phyloP scores from a whole-genome alignment of 2,888 invertebrate species.

The Gisinianus flammeolus region DNA sequence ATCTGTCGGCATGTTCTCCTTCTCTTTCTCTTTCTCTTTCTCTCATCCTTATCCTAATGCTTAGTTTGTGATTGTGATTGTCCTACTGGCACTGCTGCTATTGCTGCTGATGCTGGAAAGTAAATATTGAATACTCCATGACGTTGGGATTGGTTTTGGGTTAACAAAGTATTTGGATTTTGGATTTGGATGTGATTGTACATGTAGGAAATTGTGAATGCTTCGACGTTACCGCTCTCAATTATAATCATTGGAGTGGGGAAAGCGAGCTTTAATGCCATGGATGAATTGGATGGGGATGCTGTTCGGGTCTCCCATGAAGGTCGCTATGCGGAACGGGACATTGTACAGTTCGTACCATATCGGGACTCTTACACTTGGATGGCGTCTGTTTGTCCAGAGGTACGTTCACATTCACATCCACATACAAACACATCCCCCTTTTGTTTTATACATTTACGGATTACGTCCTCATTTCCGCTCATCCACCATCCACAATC shows the following conservation, averaged over 20 bases:
- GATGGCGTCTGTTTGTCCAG: conserved; percentile 55
- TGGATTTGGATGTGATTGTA: neutral
- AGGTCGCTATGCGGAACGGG: conserved; percentile 64
- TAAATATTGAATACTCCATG: too few relatives aligned
- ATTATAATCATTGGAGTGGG: conserved; percentile 69
- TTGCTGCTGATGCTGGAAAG: too few relatives aligned
- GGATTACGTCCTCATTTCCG: too few relatives aligned
- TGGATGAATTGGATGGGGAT: conserved; percentile 67
- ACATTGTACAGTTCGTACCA: conserved; percentile 69
- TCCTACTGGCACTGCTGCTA: too few relatives aligned
- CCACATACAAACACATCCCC: too few relatives aligned
- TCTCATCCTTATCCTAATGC: neutral
- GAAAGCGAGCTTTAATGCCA: conserved; percentile 60
- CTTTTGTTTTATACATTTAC: too few relatives aligned
- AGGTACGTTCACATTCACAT: conserved; percentile 22
- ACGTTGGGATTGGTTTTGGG: neutral
- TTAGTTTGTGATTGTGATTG: too few relatives aligned
- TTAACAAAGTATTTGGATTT: neutral
- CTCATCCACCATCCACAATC: too few relatives aligned
- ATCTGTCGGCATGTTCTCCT: neutral
- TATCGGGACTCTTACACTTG: conserved; percentile 54
- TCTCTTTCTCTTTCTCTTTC: neutral
- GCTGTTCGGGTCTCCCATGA: conserved; percentile 59
- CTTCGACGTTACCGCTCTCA: conserved; percentile 67
- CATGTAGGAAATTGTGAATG: conserved; percentile 63